Base-by-base conservation (phyloP, 2,797 vertebrate genomes). In the Serranus cabrilla region DNA sequence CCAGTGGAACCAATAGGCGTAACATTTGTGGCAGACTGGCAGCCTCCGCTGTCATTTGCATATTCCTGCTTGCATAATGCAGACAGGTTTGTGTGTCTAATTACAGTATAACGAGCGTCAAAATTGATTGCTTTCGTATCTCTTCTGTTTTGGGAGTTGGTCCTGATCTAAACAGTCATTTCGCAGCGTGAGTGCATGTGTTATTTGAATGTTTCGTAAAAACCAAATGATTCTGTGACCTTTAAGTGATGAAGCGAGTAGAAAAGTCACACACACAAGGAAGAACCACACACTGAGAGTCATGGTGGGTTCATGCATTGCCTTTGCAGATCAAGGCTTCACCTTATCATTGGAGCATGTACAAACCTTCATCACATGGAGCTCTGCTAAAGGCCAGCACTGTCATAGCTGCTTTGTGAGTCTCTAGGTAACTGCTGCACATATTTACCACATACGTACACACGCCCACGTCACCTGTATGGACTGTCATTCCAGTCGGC, bases 321-420 rank as follows among this genome's bases (percentile, higher is more conserved):
- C 45, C 63, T 82, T 75, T 73, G 55, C 70, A 79, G 31, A 84
- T 39, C 66, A 52, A 75, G 59, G 63, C 60, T 63, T 80, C 55
- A 39, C 61, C 45, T 64, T 80, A 74, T 74, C 17, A 54, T 10
- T 31, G 49, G 67, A 52, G 56, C 57, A 69, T 78, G 74, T 74
- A 75, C 69, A 80, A 68, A 62, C 65, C 61, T 84, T 65, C 74
- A 84, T 89, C 78, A 86, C 75, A 75, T 57, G 51, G 40, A 80
- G 80, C 57, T 81, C 81, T 66, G 62, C 74, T 71, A 85, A 88
- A 91, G 86, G 84, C 76, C 87, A 91, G 59, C 51, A 25, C 84
- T 76, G 82, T 87, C 86, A 78, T 56, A 45, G 66, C 60, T 37
- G 67, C 73, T 87, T 55, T 47, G 42, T 2, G 12, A 69, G 73